phyloP scores from a whole-genome alignment of 2,113 vertebrate genomes.

The Oceanodroma tethys region DNA sequence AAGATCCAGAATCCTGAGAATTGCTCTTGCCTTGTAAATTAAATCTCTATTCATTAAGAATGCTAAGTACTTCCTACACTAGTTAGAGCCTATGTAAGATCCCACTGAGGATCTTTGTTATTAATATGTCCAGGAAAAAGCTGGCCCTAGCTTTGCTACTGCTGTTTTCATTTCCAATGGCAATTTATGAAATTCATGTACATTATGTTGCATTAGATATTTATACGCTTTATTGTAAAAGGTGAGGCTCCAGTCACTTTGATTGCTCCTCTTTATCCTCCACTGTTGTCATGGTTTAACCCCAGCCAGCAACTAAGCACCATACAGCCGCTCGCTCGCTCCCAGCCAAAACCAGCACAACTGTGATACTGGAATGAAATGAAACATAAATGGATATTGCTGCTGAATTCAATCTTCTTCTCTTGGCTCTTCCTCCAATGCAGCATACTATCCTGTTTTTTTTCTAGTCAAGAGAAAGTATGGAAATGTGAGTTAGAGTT shows the following conservation, averaged over 20 bases:
- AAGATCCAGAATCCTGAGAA: conserved; percentile 27
- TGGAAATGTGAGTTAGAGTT: neutral
- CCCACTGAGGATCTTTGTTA: conserved; percentile 12
- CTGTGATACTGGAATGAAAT: neutral
- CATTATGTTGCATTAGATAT: neutral
- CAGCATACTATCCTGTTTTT: neutral
- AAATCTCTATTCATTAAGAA: conserved; percentile 67
- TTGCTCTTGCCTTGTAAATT: conserved; percentile 32
- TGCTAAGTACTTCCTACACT: conserved; percentile 65
- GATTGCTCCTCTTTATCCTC: neutral
- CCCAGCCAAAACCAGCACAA: too few species aligned
- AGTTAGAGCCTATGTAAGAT: conserved; percentile 24
- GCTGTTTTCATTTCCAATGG: neutral
- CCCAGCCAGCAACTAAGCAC: too few species aligned
- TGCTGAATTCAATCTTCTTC: neutral
- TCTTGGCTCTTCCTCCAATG: neutral
- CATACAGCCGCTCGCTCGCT: too few species aligned
- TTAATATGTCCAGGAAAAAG: neutral
- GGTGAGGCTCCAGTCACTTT: neutral
- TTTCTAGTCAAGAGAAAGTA: neutral
- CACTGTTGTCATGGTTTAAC: too few species aligned
- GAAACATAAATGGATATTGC: neutral
- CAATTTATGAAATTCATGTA: neutral
- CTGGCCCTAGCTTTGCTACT: neutral
- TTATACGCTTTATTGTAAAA: neutral